Percentiles rank a stretch among this genome's conserved stretches.
These are phyloP conservation scores for Andrena cerasifolii DNA, from an alignment of 1,140 invertebrate species.

Conservation along the genomic window DNA sequence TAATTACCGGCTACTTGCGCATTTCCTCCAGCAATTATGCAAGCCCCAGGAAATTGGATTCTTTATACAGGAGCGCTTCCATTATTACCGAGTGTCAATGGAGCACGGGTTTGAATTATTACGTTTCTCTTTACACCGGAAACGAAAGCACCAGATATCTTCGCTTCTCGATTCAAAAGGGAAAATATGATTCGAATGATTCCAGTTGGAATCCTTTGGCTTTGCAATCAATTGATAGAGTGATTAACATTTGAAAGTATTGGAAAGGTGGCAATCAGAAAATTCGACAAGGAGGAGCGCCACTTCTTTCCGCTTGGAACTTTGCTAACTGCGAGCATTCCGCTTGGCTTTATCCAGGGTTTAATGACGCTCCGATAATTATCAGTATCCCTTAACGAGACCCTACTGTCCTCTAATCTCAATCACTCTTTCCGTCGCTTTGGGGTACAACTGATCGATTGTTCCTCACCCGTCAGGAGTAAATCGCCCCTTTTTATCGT, in stretches of 20 bases:
- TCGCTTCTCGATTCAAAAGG: background rate
- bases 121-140: constrained; percentile 1
- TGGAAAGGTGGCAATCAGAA: too few relatives aligned
- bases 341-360: too few relatives aligned
- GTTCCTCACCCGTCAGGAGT: background rate
- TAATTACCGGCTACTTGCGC: background rate
- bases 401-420: background rate
- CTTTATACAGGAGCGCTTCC: background rate
- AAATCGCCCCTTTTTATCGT: background rate
- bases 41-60: background rate
- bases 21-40: background rate
- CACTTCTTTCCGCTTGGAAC: too few relatives aligned
- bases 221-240: too few relatives aligned
- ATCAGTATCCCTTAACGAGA: background rate
- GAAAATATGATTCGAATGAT: background rate
- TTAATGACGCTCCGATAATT: too few relatives aligned
- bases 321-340: too few relatives aligned
- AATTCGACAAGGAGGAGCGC: too few relatives aligned
- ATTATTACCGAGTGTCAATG: background rate
- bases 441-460: constrained; percentile 5
- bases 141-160: background rate
- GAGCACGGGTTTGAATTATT: background rate
- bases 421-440: background rate
- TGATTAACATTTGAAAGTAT: too few relatives aligned
- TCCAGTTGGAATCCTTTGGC: too few relatives aligned